These are phyloP conservation scores for Cephus runcator DNA, from an alignment of 2,888 invertebrate genomes.

Conservation along the genomic window DNA sequence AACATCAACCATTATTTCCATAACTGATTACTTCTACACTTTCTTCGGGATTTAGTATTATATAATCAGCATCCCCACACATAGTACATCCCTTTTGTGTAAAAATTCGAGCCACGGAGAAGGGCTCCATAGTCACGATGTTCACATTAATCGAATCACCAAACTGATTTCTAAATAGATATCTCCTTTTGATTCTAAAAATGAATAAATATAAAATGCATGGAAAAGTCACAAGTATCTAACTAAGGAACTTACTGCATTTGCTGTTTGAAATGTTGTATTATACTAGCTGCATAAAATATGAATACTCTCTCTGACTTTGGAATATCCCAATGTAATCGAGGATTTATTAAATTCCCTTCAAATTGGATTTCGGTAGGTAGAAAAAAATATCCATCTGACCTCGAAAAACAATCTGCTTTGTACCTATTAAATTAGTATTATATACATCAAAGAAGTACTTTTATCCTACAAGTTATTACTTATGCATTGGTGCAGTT, in stretches of 20 bases:
- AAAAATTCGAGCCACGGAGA: neutral
- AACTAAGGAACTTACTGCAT: slow-evolving; percentile 12
- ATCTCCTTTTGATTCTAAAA: slow-evolving; percentile 27
- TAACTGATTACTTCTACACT: neutral
- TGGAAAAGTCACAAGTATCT: neutral
- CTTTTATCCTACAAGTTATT: slow-evolving; percentile 4
- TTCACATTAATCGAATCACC: slow-evolving; percentile 26
- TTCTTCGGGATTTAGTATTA: neutral
- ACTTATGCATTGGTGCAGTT: slow-evolving; percentile 42
- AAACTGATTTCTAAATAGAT: slow-evolving; percentile 41
- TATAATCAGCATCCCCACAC: neutral
- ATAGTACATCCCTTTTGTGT: neutral
- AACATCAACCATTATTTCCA: neutral
- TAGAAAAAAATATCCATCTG: slow-evolving; percentile 34
- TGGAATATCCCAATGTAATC: slow-evolving; percentile 33
- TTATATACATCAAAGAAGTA: slow-evolving; percentile 7
- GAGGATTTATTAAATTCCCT: slow-evolving; percentile 33
- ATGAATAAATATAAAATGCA: neutral
- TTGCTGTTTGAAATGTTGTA: slow-evolving; percentile 20
- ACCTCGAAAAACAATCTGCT: slow-evolving; percentile 38
- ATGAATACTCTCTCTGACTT: slow-evolving; percentile 32
- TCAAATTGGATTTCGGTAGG: slow-evolving; percentile 40
- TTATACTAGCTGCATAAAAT: slow-evolving; percentile 36
- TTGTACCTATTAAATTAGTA: slow-evolving; percentile 29
- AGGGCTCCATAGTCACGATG: neutral